Evolutionary conservation across 2,797 vertebrate species (phyloP).

Genomic region (Benthosema pterotum): DNA sequence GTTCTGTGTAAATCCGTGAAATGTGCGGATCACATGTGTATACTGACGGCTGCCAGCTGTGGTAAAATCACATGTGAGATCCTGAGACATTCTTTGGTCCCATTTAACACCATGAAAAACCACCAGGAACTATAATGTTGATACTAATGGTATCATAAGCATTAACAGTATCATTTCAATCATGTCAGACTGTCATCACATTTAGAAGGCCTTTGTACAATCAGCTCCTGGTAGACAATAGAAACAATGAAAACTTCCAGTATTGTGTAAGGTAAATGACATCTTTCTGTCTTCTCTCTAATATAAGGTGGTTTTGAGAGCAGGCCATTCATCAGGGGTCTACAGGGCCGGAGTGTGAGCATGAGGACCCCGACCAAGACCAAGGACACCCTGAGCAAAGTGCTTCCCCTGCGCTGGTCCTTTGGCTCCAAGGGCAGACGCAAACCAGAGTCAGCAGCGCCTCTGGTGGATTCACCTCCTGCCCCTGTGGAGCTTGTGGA

Average conservation of each 20-base stretch:
- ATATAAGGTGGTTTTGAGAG: constrained; percentile 79
- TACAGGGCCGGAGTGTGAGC: constrained; percentile 86
- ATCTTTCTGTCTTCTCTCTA: constrained; percentile 19
- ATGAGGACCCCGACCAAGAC: constrained; percentile 80
- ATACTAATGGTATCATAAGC: too few species aligned
- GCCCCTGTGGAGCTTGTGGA: constrained; percentile 84
- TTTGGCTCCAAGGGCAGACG: constrained; percentile 80
- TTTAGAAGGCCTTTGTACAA: too few species aligned
- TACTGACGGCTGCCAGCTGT: too few species aligned
- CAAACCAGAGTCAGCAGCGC: constrained; percentile 49
- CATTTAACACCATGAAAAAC: too few species aligned
- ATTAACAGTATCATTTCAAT: too few species aligned
- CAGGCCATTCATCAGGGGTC: constrained; percentile 75
- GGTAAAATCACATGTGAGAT: too few species aligned
- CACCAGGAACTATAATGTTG: too few species aligned
- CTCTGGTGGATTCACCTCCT: constrained; percentile 33
- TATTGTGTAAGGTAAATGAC: constrained; percentile 14
- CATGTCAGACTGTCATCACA: too few species aligned
- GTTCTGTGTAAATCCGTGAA: too few species aligned
- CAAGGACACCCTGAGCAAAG: constrained; percentile 77
- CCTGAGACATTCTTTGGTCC: too few species aligned
- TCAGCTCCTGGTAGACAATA: too few species aligned
- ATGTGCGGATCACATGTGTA: too few species aligned
- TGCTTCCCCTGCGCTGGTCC: constrained; percentile 85
- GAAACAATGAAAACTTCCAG: not conserved